Base-by-base conservation (phyloP, 2,888 invertebrate species). In the Pyrgus malvae region DNA sequence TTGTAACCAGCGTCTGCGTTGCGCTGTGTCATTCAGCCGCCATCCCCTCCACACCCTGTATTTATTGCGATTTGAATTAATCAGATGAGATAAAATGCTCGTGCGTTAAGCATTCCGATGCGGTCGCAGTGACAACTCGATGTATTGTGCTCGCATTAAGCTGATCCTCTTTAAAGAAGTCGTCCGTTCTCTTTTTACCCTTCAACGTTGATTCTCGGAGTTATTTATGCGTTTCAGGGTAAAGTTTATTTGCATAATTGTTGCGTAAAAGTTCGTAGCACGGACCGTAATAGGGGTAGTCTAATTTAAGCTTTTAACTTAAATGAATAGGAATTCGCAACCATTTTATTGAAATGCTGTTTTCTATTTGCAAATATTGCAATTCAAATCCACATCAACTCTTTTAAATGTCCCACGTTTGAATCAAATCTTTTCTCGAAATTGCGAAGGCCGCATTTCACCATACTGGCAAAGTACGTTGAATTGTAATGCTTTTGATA, bases 1-100 rank as follows among this genome's bases (percentile, higher is more conserved):
- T 63, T 61, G 65, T 64, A 66, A 65, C 71, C 69, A 68, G 63
- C 62, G 67, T 3, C 68, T 55, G 62, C 59, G 54, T 67, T 70
- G 72, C 69, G 65, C 55, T 64, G 55, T 37, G 63, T 6, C 2
- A n/a, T 17, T 61, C 63, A 40, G 37, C 40, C 58, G 69, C 63
- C 67, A 55, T 37, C 35, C 45, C 48, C 16, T 40, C 66, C 58
- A 56, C 72, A 62, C 64, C 66, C 70, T 67, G 80, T 85, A 89
- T 90, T 89, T 87, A 89, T 87, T 87, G 84, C 83, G 85, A 87
- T 89, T 85, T 88, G 87, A 89, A 89, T 90, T 89, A 88, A 89
- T 88, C 88, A 87, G 83, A 84, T 83, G 85, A 86, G 86, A 88
- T 88, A 87, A 87, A 88, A 86, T 77, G 83, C 75, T 78, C 78